phyloP scores from a whole-genome alignment of 1,140 invertebrate species.

The Kradibia gibbosae region DNA sequence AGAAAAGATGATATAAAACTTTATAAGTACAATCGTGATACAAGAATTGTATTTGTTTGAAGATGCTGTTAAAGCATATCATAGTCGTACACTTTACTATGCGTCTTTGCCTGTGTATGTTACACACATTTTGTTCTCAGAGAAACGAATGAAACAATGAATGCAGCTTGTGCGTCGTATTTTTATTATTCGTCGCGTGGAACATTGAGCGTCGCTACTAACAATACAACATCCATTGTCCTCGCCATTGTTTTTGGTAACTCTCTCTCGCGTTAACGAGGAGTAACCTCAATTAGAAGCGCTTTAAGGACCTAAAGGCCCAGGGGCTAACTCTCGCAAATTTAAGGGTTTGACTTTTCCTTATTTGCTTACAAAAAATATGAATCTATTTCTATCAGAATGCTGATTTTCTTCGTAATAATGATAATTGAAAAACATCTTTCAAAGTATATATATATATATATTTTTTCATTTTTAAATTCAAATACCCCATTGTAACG shows the following conservation, averaged over 20 bases:
- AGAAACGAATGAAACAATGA: conserved; percentile 52
- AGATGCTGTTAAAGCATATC: conserved; percentile 10
- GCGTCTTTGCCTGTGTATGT: conserved; percentile 49
- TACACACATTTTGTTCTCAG: conserved; percentile 23
- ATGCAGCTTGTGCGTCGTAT: conserved; percentile 11
- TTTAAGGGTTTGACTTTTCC: conserved; percentile 52
- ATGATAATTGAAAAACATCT: too few relatives aligned
- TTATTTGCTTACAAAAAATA: not conserved
- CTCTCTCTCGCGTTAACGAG: conserved; percentile 37
- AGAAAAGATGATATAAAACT: conserved; percentile 14
- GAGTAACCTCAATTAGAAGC: conserved; percentile 68
- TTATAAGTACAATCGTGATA: not conserved
- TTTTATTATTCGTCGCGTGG: conserved; percentile 60
- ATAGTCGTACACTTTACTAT: conserved; percentile 60
- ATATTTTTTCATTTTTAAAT: not conserved
- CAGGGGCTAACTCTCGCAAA: conserved; percentile 62
- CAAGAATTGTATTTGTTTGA: conserved; percentile 10
- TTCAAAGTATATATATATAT: not conserved
- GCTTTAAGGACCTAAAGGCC: conserved; percentile 71
- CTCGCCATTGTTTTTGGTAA: conserved; percentile 62
- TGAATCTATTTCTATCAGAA: not conserved
- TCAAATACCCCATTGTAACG: too few relatives aligned
- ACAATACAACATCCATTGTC: conserved; percentile 66
- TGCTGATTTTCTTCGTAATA: not conserved
- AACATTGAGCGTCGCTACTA: conserved; percentile 58